These are phyloP conservation scores for Trogon surrucura DNA, from an alignment of 2,113 vertebrate genomes.

Conservation along the genomic window DNA sequence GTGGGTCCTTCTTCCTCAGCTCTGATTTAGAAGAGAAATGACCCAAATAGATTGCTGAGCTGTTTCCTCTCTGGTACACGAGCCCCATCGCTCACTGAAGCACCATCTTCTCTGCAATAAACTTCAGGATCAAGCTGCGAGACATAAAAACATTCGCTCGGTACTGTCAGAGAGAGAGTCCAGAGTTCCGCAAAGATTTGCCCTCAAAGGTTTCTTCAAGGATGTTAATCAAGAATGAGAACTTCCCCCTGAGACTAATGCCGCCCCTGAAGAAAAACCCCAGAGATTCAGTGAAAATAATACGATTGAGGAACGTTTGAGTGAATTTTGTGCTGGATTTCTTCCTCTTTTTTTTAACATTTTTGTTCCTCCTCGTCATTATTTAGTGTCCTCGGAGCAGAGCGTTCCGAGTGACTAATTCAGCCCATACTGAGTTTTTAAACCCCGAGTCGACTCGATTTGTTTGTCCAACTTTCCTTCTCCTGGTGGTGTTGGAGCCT, in stretches of 20 bases:
- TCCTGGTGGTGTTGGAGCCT: background rate
- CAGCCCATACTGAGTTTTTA: background rate
- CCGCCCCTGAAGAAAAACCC: background rate
- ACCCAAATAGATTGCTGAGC: background rate
- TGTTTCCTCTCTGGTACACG: background rate
- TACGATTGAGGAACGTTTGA: background rate
- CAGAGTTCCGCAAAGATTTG: background rate
- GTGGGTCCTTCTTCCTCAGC: background rate
- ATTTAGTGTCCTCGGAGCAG: background rate
- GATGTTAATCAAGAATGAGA: background rate
- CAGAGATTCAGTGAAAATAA: background rate
- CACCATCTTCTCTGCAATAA: background rate
- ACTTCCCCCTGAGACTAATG: background rate
- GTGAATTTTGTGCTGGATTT: background rate
- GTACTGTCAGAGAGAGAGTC: background rate
- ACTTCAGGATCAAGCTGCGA: background rate
- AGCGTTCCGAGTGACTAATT: constrained; percentile 8
- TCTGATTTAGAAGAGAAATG: background rate
- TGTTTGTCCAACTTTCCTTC: constrained; percentile 30
- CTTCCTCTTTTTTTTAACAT: too few species aligned
- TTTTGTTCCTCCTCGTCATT: background rate
- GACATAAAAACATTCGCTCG: background rate
- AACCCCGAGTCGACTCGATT: background rate
- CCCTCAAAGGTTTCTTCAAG: background rate
- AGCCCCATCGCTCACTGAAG: background rate